These are phyloP conservation scores for Caerostris extrusa DNA, from an alignment of 1,140 invertebrate genomes.

Conservation along the genomic window DNA sequence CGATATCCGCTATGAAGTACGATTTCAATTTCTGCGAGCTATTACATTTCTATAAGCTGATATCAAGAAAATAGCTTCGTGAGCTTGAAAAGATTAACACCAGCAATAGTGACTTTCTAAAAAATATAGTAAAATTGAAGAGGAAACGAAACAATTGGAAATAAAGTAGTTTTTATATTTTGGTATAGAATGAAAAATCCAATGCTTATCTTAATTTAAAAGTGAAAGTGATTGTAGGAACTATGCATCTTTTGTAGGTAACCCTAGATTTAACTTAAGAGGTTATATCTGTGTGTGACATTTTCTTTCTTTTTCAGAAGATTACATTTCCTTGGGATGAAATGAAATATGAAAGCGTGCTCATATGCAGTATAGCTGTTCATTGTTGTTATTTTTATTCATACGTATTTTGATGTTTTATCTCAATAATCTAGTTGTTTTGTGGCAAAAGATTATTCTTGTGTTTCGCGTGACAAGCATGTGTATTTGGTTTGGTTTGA, in stretches of 20 bases:
- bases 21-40: background rate
- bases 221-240: background rate
- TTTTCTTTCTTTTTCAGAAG: background rate
- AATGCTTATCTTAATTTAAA: slow-evolving; percentile 12
- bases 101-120: background rate
- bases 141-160: background rate
- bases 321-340: background rate
- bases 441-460: slow-evolving; percentile 1
- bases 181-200: background rate
- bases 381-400: background rate
- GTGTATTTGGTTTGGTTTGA: background rate
- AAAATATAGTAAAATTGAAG: background rate
- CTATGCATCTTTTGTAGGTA: background rate
- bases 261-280: background rate
- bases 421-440: background rate
- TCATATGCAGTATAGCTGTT: background rate
- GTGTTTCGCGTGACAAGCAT: background rate
- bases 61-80: background rate
- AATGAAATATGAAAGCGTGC: background rate
- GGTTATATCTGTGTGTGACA: background rate
- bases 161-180: background rate
- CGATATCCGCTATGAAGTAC: background rate
- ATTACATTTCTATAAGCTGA: background rate
- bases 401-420: background rate
- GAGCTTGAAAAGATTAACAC: background rate